Conservation (phyloP, 1,140 invertebrate species). For the Streblospio benedicti region DNA sequence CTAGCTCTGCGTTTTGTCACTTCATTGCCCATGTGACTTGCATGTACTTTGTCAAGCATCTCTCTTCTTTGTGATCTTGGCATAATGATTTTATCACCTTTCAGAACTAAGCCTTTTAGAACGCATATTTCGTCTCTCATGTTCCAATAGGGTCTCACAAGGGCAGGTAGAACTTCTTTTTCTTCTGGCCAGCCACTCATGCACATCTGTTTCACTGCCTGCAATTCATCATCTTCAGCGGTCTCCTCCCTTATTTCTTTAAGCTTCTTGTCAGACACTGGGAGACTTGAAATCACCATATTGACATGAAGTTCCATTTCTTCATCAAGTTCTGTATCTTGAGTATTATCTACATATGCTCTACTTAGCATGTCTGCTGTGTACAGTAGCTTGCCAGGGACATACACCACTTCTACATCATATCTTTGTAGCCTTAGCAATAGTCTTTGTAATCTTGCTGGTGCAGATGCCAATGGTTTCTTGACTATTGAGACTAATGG, state of each 20-base stretch:
- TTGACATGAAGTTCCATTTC: too few relatives aligned
- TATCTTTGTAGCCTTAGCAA: conserved; percentile 44
- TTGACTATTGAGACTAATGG: conserved; percentile 41
- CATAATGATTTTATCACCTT: conserved; percentile 21
- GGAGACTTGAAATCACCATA: too few relatives aligned
- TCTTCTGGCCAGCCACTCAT: conserved; percentile 23
- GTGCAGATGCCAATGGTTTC: conserved; percentile 41
- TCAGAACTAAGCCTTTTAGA: conserved; percentile 19
- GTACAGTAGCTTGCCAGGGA: conserved; percentile 40
- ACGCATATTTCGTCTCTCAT: conserved; percentile 22
- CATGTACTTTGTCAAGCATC: conserved; percentile 20
- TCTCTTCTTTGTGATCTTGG: conserved; percentile 12
- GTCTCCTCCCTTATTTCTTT: too few relatives aligned
- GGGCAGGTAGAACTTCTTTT: too few relatives aligned
- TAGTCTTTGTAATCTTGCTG: conserved; percentile 45
- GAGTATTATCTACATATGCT: too few relatives aligned
- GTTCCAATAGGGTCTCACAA: conserved; percentile 12
- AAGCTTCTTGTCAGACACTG: too few relatives aligned
- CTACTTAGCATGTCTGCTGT: conserved; percentile 34
- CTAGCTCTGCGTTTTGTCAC: conserved; percentile 16
- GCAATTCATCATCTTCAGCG: too few relatives aligned
- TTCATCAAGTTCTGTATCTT: too few relatives aligned
- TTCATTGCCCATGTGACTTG: conserved; percentile 21
- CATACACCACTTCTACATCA: conserved; percentile 43
- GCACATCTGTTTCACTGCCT: conserved; percentile 15